Evolutionary conservation across 2,113 vertebrate species (phyloP).

Genomic region (Spheniscus mendiculus): DNA sequence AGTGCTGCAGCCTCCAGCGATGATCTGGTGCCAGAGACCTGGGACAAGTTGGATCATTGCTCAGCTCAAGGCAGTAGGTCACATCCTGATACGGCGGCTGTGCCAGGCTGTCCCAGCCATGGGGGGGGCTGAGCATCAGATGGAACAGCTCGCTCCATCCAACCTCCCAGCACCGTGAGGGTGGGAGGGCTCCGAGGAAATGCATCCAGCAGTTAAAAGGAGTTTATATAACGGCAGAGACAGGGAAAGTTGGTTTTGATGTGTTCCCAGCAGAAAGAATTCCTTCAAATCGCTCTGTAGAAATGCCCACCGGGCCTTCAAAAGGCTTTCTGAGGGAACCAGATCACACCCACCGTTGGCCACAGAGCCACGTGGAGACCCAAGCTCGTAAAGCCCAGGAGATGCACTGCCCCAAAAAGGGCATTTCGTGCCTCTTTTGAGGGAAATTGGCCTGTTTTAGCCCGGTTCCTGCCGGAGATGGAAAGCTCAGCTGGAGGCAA

Average conservation of each 20-base stretch:
- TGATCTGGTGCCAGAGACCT: background rate
- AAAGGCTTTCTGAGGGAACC: background rate
- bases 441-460: background rate
- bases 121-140: background rate
- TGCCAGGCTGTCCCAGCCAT: background rate
- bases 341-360: background rate
- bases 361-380: background rate
- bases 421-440: rapidly evolving
- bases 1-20: background rate
- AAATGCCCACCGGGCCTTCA: background rate
- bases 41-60: background rate
- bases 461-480: background rate
- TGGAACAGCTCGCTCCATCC: background rate
- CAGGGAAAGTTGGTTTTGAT: background rate
- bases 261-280: background rate
- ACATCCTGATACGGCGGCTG: background rate
- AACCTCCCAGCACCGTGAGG: background rate
- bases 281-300: background rate
- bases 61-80: background rate
- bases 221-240: background rate
- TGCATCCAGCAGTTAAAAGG: background rate
- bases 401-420: background rate
- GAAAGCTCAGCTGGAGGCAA: background rate
- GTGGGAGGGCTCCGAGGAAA: background rate
- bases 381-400: background rate